A percentile compares a stretch with the other conserved stretches of the same genome.
Conservation (phyloP, 2,888 invertebrate species). For the Harmothoe impar region DNA sequence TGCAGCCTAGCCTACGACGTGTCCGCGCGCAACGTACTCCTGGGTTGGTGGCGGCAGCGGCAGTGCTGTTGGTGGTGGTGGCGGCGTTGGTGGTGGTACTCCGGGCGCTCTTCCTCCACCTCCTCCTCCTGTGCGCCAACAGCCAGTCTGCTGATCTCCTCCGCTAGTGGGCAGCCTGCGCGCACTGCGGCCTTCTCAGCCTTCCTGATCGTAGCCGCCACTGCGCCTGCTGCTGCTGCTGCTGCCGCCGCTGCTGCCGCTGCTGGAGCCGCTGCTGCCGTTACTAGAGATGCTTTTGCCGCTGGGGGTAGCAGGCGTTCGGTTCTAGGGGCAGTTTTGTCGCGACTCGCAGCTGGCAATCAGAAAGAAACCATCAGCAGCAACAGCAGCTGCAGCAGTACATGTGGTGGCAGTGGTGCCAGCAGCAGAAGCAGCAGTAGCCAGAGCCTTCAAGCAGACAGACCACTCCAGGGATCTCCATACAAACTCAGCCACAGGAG, state of each 20-base stretch:
- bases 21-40: slow-evolving; percentile 48
- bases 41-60: slow-evolving; percentile 21
- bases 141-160: background rate
- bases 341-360: slow-evolving; percentile 10
- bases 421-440: slow-evolving; percentile 4
- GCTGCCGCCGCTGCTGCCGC: background rate
- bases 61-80: slow-evolving; percentile 20
- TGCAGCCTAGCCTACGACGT: background rate
- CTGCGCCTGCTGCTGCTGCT: background rate
- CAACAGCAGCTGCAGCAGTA: background rate
- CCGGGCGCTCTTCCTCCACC: background rate
- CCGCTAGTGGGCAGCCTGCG: slow-evolving; percentile 17
- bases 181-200: slow-evolving; percentile 23
- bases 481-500: background rate
- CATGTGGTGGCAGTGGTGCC: background rate
- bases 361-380: slow-evolving; percentile 10
- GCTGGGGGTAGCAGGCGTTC: background rate
- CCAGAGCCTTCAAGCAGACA: background rate
- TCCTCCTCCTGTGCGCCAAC: slow-evolving; percentile 14
- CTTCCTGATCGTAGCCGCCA: slow-evolving; percentile 15
- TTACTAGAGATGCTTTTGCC: background rate
- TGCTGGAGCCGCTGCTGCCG: background rate
- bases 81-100: slow-evolving; percentile 12
- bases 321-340: background rate
- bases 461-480: slow-evolving; percentile 1